Evolutionary conservation across 2,797 vertebrate genomes (phyloP).

Genomic region (Amblyraja radiata): DNA sequence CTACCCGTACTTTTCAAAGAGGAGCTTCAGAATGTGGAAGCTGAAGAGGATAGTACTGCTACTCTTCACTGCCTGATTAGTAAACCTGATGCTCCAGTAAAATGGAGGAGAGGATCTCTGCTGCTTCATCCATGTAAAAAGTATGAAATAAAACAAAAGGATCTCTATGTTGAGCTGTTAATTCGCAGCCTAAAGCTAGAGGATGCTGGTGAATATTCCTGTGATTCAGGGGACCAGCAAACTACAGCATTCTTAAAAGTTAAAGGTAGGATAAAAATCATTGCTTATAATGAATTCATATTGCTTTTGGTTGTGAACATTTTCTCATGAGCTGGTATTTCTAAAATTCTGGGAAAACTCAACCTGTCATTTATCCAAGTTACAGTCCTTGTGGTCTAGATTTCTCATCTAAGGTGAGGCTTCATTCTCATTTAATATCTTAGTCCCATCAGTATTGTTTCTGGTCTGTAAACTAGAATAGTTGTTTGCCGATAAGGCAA

Average conservation of each 20-base stretch:
- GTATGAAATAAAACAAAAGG: slow-evolving; percentile 53
- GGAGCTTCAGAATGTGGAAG: not conserved
- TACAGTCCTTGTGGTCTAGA: not conserved
- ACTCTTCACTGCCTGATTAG: not conserved
- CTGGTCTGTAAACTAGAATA: not conserved
- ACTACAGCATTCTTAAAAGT: not conserved
- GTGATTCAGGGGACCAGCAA: slow-evolving; percentile 23
- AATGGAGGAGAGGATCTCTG: slow-evolving; percentile 50
- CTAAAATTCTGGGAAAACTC: not conserved
- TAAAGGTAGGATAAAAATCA: not conserved
- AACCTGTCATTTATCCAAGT: not conserved
- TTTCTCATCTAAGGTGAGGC: not conserved
- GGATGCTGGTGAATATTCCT: slow-evolving; percentile 31
- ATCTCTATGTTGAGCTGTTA: slow-evolving; percentile 42
- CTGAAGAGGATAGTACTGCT: slow-evolving; percentile 16
- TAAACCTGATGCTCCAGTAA: slow-evolving; percentile 12
- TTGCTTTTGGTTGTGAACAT: not conserved
- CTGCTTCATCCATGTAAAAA: slow-evolving; percentile 47
- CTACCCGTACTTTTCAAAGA: not conserved
- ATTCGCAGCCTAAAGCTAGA: not conserved
- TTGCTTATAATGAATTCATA: not conserved
- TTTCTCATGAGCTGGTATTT: not conserved
- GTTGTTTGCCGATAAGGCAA: not conserved
- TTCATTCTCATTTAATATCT: not conserved
- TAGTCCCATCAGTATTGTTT: not conserved